Base-by-base conservation (phyloP, 1,140 invertebrate genomes). In the Scaptomyza hsui region DNA sequence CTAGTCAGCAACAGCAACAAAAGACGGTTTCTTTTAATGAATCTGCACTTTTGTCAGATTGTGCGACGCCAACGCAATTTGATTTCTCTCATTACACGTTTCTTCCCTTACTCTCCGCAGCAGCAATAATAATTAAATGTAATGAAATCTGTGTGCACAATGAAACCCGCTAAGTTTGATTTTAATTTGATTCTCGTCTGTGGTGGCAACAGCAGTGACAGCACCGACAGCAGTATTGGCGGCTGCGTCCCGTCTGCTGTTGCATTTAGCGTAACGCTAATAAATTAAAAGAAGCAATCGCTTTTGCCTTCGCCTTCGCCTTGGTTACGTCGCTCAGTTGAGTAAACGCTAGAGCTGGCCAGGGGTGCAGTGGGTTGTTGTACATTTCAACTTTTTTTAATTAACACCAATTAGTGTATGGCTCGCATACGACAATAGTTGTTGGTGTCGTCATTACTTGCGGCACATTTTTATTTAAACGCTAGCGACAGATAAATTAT, bases 121-220 rank as follows among this genome's bases (percentile, higher is more conserved):
- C 69, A 61, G 39, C 37, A 62, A 51, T 39, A 61, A 78, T 70
- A 64, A 78, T 82, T 51, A 63, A 79, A 18, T 76, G 73, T 86
- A 85, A 73, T 86, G 63, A 77, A 80, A 80, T 85, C 64, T 72
- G 61, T 71, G 73, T 52, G 41, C 41, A 64, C 78, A 82, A 77
- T 88, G 61, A 88, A 86, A 82, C 82, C 82, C 78, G 82, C 78
- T 69, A 86, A 86, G 82, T 88, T 86, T 75, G 60, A 77, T 74
- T 64, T 75, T 75, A 75, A 79, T 81, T 80, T 86, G 78, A 88
- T 88, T 67, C 78, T 65, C 45, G 26, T 70, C 35, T 63, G 37
- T 26, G 16, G 26, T 47, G 18, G 16, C 35, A 16, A 7, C 59
- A 18, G 39, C 48, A n/a, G n/a, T n/a, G n/a, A n/a, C n/a, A n/a